These are phyloP conservation scores for Euphydryas editha DNA, from an alignment of 2,888 invertebrate species.

Conservation along the genomic window DNA sequence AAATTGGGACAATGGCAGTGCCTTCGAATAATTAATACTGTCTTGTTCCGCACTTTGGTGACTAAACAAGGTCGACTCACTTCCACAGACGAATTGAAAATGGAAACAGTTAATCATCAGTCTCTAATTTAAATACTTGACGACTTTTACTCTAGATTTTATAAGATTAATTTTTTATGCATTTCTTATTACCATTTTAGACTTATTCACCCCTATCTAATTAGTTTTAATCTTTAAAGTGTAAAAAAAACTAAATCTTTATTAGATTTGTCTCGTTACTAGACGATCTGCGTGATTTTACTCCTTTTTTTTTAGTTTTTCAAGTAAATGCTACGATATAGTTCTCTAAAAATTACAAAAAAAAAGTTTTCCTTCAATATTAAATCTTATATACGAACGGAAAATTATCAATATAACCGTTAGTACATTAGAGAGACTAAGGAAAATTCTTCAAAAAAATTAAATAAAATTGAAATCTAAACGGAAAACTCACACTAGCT, in stretches of 20 bases:
- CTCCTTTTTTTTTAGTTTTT: too few relatives aligned
- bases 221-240: not conserved
- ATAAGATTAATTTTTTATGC: conserved; percentile 1
- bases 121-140: not conserved
- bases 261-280: not conserved
- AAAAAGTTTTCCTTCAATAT: too few relatives aligned
- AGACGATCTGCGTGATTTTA: too few relatives aligned
- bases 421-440: not conserved
- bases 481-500: conserved; percentile 39
- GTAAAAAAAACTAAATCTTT: not conserved
- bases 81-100: conserved; percentile 47
- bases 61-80: conserved; percentile 61
- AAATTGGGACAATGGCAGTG: conserved; percentile 32
- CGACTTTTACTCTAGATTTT: not conserved
- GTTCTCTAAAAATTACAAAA: too few relatives aligned
- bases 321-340: too few relatives aligned
- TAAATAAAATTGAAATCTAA: conserved; percentile 45
- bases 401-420: not conserved
- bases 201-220: not conserved
- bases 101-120: conserved; percentile 41
- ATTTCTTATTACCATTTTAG: not conserved
- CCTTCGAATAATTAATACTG: conserved; percentile 66
- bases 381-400: not conserved
- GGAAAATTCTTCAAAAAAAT: not conserved
- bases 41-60: conserved; percentile 67